Evolutionary conservation across 2,888 invertebrate species (phyloP).

Genomic region (Linnaemya vulpina): DNA sequence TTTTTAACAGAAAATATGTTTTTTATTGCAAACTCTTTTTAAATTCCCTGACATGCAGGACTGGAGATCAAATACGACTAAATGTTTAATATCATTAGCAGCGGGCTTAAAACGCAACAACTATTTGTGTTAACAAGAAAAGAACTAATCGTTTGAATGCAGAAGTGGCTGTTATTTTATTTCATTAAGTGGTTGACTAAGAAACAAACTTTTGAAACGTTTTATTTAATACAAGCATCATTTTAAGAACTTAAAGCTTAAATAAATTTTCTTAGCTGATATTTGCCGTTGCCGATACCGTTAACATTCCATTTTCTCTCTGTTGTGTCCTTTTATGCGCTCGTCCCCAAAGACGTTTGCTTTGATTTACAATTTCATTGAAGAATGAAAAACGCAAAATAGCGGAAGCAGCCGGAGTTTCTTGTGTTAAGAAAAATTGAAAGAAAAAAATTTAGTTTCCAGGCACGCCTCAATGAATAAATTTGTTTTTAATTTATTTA

Average conservation of each 20-base stretch:
- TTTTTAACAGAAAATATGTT: no score
- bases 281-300: constrained; percentile 5
- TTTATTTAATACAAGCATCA: constrained; percentile 32
- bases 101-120: background rate
- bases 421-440: background rate
- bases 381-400: background rate
- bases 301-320: background rate
- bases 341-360: constrained; percentile 52
- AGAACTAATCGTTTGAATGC: background rate
- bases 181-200: background rate
- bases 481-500: constrained; percentile 67
- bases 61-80: no score
- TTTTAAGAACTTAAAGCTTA: constrained; percentile 31
- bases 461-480: constrained; percentile 55
- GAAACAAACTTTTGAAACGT: background rate
- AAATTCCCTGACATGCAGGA: no score
- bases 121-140: background rate
- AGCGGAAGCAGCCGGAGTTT: background rate
- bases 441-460: background rate
- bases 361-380: constrained; percentile 49
- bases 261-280: constrained; percentile 48
- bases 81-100: no score
- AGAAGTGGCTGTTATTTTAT: background rate
- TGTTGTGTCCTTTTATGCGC: background rate
- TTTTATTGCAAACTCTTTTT: no score